A percentile compares a stretch with the other conserved stretches of the same genome.
Evolutionary conservation across 2,113 vertebrate genomes (phyloP).

Genomic region (Heterotilapia buettikoferi): DNA sequence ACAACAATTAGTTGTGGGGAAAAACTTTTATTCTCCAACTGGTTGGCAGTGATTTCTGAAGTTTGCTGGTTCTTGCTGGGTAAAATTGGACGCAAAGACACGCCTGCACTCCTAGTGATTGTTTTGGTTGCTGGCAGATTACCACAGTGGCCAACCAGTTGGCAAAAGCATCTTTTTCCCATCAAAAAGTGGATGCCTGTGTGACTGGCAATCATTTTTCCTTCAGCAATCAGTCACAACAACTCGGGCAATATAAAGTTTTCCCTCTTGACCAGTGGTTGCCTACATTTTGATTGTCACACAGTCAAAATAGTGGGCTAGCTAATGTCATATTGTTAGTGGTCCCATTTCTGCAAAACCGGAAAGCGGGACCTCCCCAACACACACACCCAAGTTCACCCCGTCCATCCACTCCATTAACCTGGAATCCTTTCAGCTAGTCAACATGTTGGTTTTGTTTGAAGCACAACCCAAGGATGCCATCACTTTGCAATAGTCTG

Average conservation of each 20-base stretch:
- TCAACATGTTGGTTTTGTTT: slow-evolving; percentile 6
- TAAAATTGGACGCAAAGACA: not conserved
- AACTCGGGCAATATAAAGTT: not conserved
- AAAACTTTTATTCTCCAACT: not conserved
- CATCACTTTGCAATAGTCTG: slow-evolving; percentile 44
- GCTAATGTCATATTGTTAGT: not conserved
- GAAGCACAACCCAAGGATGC: slow-evolving; percentile 31
- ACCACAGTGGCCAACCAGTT: not conserved
- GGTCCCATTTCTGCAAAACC: not conserved
- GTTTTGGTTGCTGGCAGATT: not conserved
- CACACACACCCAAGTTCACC: not conserved
- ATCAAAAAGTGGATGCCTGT: not conserved
- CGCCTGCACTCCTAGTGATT: not conserved
- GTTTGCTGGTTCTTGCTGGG: not conserved
- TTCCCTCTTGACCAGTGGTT: not conserved
- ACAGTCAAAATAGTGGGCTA: not conserved
- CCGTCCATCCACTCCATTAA: slow-evolving; percentile 7
- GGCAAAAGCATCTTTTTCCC: not conserved
- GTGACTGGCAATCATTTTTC: not conserved
- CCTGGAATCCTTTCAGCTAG: slow-evolving; percentile 23
- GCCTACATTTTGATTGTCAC: not conserved
- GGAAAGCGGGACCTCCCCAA: not conserved
- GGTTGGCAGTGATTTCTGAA: not conserved
- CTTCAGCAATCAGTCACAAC: not conserved
- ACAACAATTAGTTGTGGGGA: not conserved